phyloP scores from a whole-genome alignment of 2,797 vertebrate genomes.

The Acrocephalus scirpaceus region DNA sequence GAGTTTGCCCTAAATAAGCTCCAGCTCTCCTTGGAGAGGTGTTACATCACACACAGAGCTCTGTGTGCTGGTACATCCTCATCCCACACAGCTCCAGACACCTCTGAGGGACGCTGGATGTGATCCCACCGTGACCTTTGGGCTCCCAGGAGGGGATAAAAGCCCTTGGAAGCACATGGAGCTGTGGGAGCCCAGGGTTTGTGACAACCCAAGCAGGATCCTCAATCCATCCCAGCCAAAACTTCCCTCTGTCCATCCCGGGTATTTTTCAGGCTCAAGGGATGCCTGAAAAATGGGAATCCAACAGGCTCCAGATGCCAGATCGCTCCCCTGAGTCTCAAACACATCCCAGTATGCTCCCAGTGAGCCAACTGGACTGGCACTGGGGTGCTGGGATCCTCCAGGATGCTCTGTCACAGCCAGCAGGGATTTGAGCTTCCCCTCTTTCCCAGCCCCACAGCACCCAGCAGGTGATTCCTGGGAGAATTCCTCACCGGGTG shows the following conservation, averaged over 20 bases:
- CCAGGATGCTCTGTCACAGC: neutral
- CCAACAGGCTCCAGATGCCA: neutral
- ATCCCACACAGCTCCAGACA: neutral
- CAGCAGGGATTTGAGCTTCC: fast-evolving
- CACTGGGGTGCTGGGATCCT: neutral
- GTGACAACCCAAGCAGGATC: neutral
- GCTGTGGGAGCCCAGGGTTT: neutral
- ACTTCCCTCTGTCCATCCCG: neutral
- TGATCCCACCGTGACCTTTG: neutral
- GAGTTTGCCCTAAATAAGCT: conserved; percentile 40
- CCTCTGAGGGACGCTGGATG: neutral
- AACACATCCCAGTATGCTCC: neutral
- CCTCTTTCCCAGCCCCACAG: neutral
- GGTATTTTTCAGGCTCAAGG: neutral
- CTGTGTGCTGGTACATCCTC: neutral
- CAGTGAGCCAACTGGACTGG: neutral
- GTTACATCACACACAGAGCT: neutral
- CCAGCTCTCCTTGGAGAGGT: neutral
- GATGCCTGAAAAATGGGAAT: neutral
- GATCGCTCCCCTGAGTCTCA: fast-evolving
- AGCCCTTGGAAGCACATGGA: neutral
- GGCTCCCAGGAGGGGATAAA: neutral
- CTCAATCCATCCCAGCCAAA: neutral
- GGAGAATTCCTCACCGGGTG: neutral
- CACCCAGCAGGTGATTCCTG: neutral